phyloP scores from a whole-genome alignment of 53 echinoderm and acorn worm species.

The Patiria pectinifera region DNA sequence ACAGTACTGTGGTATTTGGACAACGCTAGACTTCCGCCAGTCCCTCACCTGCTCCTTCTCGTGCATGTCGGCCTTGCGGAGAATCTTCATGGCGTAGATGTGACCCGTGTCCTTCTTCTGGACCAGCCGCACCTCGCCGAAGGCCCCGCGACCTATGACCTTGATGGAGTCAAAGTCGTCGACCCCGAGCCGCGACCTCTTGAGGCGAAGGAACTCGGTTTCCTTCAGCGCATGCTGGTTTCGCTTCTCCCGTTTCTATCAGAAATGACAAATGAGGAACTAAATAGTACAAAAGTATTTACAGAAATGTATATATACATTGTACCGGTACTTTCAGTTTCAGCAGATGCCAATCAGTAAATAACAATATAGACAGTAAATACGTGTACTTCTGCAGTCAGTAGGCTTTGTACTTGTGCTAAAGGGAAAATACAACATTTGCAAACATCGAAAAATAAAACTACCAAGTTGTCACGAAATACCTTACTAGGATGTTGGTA shows the following conservation, averaged over 20 bases:
- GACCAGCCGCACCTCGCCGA: constrained; percentile 97
- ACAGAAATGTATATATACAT: neutral
- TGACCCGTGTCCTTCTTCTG: constrained; percentile 99
- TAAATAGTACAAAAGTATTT: neutral
- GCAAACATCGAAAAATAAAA: too few relatives aligned
- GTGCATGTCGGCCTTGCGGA: constrained; percentile 98
- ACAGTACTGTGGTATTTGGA: neutral
- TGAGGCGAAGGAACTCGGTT: constrained; percentile 93
- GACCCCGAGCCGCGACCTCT: constrained; percentile 94
- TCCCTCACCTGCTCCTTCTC: constrained; percentile 95
- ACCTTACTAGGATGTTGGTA: too few relatives aligned
- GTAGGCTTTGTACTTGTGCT: too few relatives aligned
- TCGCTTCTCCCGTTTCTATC: constrained; percentile 92
- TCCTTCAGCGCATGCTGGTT: constrained; percentile 97
- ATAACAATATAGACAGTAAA: too few relatives aligned
- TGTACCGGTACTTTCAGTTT: too few relatives aligned
- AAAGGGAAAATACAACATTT: too few relatives aligned
- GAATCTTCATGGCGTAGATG: constrained; percentile 99
- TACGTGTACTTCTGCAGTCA: too few relatives aligned
- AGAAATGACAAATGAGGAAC: neutral
- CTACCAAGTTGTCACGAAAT: too few relatives aligned
- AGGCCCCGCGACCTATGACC: constrained; percentile 98
- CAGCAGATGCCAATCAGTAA: too few relatives aligned
- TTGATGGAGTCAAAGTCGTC: constrained; percentile 99
- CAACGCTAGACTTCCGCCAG: constrained; percentile 3